A percentile compares a stretch with the other conserved stretches of the same genome.
phyloP scores from a whole-genome alignment of 2,888 invertebrate species.

The Anagyrus pseudococci region DNA sequence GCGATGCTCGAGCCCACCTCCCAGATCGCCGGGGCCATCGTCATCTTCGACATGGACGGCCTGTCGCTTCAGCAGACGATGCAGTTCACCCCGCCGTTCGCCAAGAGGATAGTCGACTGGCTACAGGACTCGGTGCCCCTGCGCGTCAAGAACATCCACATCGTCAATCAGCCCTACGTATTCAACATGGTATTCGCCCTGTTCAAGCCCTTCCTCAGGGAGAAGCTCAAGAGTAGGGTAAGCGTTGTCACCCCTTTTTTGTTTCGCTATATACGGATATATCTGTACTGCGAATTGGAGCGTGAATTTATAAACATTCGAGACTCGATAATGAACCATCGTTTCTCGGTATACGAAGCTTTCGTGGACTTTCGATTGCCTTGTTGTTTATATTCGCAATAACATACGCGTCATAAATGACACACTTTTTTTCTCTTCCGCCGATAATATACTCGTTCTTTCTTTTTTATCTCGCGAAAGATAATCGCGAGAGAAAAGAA shows the following conservation, averaged over 20 bases:
- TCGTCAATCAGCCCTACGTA: slow-evolving; percentile 87
- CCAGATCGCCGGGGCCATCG: slow-evolving; percentile 73
- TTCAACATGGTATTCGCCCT: slow-evolving; percentile 90
- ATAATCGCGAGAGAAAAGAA: too few species aligned
- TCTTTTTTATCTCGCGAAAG: too few species aligned
- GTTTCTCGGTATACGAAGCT: too few species aligned
- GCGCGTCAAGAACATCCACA: slow-evolving; percentile 85
- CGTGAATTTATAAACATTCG: too few species aligned
- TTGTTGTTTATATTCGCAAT: too few species aligned
- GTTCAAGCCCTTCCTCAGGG: slow-evolving; percentile 88
- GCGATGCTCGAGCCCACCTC: slow-evolving; percentile 81
- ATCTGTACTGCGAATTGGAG: too few species aligned
- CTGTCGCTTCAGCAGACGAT: slow-evolving; percentile 81
- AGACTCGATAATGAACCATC: too few species aligned
- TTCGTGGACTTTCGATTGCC: too few species aligned
- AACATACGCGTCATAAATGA: too few species aligned
- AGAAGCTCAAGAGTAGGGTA: slow-evolving; percentile 80
- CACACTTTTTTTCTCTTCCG: too few species aligned
- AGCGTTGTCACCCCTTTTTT: slow-evolving; percentile 47
- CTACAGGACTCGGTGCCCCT: slow-evolving; percentile 85
- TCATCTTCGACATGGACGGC: slow-evolving; percentile 87
- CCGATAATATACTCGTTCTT: too few species aligned
- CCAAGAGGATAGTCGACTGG: slow-evolving; percentile 85
- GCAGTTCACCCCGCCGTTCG: slow-evolving; percentile 86
- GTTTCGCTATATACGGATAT: too few species aligned